A percentile compares a stretch with the other conserved stretches of the same genome.
phyloP scores from a whole-genome alignment of 2,797 vertebrate genomes.

The Phaenicophaeus curvirostris region DNA sequence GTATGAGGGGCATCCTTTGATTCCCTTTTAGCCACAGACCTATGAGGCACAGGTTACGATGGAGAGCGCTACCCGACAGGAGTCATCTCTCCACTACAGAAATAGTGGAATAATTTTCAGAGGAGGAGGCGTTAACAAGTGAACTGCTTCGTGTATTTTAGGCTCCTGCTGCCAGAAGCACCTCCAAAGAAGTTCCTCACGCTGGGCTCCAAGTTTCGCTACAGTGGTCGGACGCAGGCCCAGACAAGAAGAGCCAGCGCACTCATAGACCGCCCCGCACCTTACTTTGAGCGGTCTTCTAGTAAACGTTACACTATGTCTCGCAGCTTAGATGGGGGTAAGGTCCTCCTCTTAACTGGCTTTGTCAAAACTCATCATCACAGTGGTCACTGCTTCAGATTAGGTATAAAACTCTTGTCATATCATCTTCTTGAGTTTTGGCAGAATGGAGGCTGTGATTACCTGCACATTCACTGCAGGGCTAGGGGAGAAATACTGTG shows the following conservation, averaged over 20 bases:
- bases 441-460: not conserved
- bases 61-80: not conserved
- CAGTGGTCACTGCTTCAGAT: not conserved
- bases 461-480: not conserved
- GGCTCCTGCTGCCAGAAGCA: constrained; percentile 92
- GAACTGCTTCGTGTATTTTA: constrained; percentile 74
- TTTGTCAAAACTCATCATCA: not conserved
- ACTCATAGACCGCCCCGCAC: constrained; percentile 91
- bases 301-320: constrained; percentile 98
- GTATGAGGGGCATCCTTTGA: not conserved
- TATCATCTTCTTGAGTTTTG: not conserved
- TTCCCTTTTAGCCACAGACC: not conserved
- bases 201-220: constrained; percentile 96
- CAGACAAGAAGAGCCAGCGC: constrained; percentile 94
- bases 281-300: constrained; percentile 91
- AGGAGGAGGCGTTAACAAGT: not conserved
- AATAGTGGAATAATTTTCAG: not conserved
- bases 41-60: rapidly evolving
- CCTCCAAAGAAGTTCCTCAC: constrained; percentile 97
- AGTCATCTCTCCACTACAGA: not conserved
- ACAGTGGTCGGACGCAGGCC: constrained; percentile 95
- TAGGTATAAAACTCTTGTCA: not conserved
- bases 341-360: not conserved
- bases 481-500: not conserved
- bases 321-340: constrained; percentile 94